Percentiles rank a stretch among this genome's conserved stretches.
phyloP scores from a whole-genome alignment of 2,113 vertebrate genomes.

The Chrysochloris asiatica region DNA sequence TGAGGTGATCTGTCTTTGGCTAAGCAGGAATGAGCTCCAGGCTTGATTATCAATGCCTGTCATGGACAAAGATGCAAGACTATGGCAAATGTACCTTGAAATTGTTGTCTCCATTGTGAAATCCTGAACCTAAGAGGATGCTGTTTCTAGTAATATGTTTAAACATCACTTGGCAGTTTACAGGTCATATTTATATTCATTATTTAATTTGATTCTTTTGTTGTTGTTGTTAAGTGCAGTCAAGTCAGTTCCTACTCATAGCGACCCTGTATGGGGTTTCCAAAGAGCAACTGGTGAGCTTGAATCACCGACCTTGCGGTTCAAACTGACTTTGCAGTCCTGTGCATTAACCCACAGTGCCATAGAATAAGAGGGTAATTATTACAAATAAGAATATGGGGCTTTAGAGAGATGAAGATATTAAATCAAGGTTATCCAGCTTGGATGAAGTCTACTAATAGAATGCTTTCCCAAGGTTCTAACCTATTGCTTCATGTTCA shows the following conservation, averaged over 20 bases:
- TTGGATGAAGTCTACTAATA: background rate
- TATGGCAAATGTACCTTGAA: rapidly evolving
- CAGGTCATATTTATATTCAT: background rate
- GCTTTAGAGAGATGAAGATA: background rate
- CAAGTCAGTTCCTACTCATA: too few species aligned
- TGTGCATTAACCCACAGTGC: too few species aligned
- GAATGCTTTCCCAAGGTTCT: background rate
- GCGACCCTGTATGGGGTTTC: too few species aligned
- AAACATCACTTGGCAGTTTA: background rate
- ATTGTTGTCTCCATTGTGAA: background rate
- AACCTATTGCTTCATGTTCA: background rate
- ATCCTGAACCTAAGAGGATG: background rate
- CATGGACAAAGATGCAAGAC: background rate
- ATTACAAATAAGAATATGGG: background rate
- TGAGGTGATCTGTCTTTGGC: background rate
- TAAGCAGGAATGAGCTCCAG: background rate
- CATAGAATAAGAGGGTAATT: background rate
- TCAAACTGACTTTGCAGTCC: too few species aligned
- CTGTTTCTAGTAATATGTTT: background rate
- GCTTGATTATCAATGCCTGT: background rate
- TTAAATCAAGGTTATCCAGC: background rate
- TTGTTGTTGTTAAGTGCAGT: too few species aligned
- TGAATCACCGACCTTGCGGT: too few species aligned
- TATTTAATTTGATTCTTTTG: background rate
- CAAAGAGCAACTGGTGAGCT: too few species aligned